Percentiles rank a stretch among this genome's conserved stretches.
These are phyloP conservation scores for Drosophila cracens DNA, from an alignment of 2,888 invertebrate species.

Conservation along the genomic window DNA sequence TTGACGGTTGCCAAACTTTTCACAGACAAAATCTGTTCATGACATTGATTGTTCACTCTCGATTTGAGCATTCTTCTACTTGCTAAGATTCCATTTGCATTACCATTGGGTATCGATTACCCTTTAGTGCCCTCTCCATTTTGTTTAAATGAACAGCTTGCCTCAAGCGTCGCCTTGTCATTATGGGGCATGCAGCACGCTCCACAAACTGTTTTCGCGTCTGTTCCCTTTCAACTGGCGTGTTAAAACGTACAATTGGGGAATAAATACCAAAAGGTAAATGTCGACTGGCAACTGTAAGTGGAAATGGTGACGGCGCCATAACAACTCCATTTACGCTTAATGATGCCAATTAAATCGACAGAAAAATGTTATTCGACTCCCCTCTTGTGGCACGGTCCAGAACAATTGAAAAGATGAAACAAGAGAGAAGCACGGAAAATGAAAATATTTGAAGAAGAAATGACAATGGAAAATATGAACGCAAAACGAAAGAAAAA, in stretches of 20 bases:
- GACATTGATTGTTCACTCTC: neutral
- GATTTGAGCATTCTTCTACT: neutral
- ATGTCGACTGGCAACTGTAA: slow-evolving; percentile 13
- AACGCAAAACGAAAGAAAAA: neutral
- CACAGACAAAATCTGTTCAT: neutral
- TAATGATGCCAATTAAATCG: slow-evolving; percentile 79
- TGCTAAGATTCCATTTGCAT: neutral
- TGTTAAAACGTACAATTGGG: slow-evolving; percentile 21
- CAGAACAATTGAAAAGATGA: slow-evolving; percentile 4
- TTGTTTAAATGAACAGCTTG: slow-evolving; percentile 3
- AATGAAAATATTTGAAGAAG: neutral
- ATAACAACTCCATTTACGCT: slow-evolving; percentile 68
- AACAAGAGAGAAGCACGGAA: neutral
- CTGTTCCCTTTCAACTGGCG: slow-evolving; percentile 1
- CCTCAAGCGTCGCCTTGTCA: slow-evolving; percentile 10
- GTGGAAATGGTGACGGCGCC: slow-evolving; percentile 10
- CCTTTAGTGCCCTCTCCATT: neutral
- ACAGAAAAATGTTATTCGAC: slow-evolving; percentile 44
- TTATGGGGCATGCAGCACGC: slow-evolving; percentile 21
- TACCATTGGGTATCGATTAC: slow-evolving; percentile 7
- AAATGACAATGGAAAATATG: neutral
- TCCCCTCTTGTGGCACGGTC: neutral
- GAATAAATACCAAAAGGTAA: slow-evolving; percentile 38
- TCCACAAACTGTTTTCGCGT: slow-evolving; percentile 8
- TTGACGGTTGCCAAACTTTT: neutral